A percentile compares a stretch with the other conserved stretches of the same genome.
These are phyloP conservation scores for Neosilurus hyrtlii DNA, from an alignment of 2,797 vertebrate species.

Conservation along the genomic window DNA sequence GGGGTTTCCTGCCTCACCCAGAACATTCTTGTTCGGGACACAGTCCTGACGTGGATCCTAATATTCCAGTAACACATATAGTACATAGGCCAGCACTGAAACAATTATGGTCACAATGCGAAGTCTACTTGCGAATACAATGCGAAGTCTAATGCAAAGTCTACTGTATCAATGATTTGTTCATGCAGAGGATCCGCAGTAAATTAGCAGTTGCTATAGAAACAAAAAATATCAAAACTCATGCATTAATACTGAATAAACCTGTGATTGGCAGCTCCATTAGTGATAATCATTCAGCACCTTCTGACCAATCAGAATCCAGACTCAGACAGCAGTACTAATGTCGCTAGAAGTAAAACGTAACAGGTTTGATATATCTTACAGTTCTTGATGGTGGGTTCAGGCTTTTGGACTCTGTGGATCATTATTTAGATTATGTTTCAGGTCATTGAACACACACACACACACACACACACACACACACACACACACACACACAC, in stretches of 20 bases:
- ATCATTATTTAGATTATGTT: not conserved
- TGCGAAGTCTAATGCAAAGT: no score
- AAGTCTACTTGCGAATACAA: no score
- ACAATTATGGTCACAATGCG: no score
- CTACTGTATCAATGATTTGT: not conserved
- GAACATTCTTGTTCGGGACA: no score
- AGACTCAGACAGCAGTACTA: not conserved
- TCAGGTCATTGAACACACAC: not conserved
- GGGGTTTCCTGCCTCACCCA: no score
- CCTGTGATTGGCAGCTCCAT: not conserved
- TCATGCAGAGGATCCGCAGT: not conserved
- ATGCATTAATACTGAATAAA: not conserved
- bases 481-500: conserved; percentile 5
- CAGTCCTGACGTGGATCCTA: no score
- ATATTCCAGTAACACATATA: no score
- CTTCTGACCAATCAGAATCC: not conserved
- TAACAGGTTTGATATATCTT: not conserved
- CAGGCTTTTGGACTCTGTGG: not conserved
- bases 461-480: not conserved
- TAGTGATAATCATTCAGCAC: not conserved
- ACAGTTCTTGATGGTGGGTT: not conserved
- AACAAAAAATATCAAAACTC: not conserved
- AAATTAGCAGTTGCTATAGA: not conserved
- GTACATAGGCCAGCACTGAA: no score
- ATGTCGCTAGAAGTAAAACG: not conserved